Percentiles rank a stretch among this genome's conserved stretches.
Evolutionary conservation across 2,113 vertebrate genomes (phyloP).

Genomic region (Psephotus haematonotus): DNA sequence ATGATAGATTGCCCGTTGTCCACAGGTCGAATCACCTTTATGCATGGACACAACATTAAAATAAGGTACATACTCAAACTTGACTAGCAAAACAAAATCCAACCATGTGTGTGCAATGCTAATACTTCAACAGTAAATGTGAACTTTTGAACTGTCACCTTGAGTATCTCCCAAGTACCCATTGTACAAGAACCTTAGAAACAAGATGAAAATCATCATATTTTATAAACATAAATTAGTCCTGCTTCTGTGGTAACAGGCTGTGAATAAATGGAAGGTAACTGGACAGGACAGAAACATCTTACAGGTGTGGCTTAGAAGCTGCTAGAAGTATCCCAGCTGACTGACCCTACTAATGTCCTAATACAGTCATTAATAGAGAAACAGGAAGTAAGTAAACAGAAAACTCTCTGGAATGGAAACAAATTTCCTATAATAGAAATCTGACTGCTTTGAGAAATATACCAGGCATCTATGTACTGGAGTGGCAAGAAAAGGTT

Average conservation of each 20-base stretch:
- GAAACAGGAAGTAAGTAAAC: not conserved
- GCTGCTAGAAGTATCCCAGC: not conserved
- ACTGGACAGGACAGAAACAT: not conserved
- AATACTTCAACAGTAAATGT: not conserved
- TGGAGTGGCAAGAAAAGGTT: not conserved
- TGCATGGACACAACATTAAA: not conserved
- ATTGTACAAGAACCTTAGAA: not conserved
- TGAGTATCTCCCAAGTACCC: not conserved
- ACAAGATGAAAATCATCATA: not conserved
- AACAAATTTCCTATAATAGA: not conserved
- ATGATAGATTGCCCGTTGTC: slow-evolving; percentile 95
- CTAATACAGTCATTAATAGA: not conserved
- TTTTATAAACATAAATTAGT: not conserved
- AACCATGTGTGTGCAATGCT: not conserved
- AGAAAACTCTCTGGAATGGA: not conserved
- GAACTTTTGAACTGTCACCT: not conserved
- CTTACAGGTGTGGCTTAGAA: not conserved
- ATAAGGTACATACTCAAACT: not conserved
- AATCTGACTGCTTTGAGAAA: not conserved
- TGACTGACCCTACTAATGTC: not conserved
- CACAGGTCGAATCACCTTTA: slow-evolving; percentile 90
- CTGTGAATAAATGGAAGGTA: not conserved
- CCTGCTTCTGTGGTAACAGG: not conserved
- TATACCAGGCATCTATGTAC: not conserved
- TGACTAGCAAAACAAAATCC: not conserved